Evolutionary conservation across 2,113 vertebrate genomes (phyloP).

Genomic region (Microtus ochrogaster): DNA sequence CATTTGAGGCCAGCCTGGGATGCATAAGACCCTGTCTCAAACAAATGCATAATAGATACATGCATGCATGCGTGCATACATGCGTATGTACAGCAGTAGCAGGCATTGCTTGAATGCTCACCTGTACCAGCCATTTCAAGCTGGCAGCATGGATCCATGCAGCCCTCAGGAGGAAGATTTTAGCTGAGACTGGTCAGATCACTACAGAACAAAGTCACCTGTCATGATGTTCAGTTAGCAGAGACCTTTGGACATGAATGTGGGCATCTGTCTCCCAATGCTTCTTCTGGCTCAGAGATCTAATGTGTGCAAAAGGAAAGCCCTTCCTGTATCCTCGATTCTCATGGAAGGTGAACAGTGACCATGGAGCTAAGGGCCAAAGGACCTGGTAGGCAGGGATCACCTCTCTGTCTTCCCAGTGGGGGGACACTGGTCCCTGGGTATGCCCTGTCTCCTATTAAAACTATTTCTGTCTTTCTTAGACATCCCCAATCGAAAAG

Average conservation of each 20-base stretch:
- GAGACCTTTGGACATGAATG: background rate
- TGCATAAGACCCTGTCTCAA: background rate
- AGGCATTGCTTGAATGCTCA: background rate
- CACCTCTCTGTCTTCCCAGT: background rate
- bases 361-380: background rate
- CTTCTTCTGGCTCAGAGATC: background rate
- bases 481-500: background rate
- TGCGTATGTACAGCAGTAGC: background rate
- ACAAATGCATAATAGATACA: background rate
- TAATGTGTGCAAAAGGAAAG: background rate
- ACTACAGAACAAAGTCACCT: rapidly evolving
- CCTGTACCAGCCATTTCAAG: too few species aligned
- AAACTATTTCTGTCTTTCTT: background rate
- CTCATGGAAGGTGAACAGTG: background rate
- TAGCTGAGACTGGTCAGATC: background rate
- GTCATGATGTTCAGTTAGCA: background rate
- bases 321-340: background rate
- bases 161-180: background rate
- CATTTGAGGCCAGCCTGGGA: background rate
- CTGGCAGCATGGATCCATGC: background rate
- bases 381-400: background rate
- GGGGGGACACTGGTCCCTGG: too few species aligned
- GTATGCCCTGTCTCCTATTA: background rate
- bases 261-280: background rate
- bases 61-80: background rate